Conservation (phyloP, 1,140 invertebrate species). For the Oscheius sp. region DNA sequence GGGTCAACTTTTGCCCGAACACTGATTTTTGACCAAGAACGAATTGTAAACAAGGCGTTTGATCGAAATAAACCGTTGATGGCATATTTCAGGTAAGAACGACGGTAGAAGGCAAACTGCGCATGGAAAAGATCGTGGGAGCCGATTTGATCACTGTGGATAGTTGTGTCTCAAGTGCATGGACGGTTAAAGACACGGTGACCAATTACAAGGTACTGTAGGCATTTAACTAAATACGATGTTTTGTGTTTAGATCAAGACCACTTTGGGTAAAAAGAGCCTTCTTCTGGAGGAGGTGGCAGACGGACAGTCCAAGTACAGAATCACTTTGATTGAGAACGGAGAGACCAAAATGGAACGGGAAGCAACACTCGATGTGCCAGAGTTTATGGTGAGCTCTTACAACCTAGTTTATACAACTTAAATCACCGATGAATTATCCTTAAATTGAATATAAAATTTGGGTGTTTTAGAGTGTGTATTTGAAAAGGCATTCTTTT, state of each 20-base stretch:
- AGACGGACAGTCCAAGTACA: conserved; percentile 35
- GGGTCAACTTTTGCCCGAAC: no score
- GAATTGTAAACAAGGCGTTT: no score
- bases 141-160: conserved; percentile 43
- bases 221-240: background rate
- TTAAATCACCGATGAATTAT: no score
- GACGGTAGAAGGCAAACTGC: conserved; percentile 41
- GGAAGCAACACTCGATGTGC: conserved; percentile 27
- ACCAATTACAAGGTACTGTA: conserved; percentile 44
- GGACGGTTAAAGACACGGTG: conserved; percentile 42
- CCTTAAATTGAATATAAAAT: no score
- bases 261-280: conserved; percentile 35
- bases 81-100: conserved; percentile 35
- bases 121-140: conserved; percentile 44
- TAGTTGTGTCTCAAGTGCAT: conserved; percentile 34
- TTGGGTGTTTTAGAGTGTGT: no score
- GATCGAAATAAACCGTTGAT: no score
- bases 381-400: conserved; percentile 28
- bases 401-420: no score
- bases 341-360: conserved; percentile 35
- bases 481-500: background rate
- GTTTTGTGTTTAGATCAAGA: conserved; percentile 34
- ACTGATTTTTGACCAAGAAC: no score
- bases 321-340: conserved; percentile 36
- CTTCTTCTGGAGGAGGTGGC: conserved; percentile 39